phyloP scores from a whole-genome alignment of 1,140 invertebrate species.

The Ericerus pela region DNA sequence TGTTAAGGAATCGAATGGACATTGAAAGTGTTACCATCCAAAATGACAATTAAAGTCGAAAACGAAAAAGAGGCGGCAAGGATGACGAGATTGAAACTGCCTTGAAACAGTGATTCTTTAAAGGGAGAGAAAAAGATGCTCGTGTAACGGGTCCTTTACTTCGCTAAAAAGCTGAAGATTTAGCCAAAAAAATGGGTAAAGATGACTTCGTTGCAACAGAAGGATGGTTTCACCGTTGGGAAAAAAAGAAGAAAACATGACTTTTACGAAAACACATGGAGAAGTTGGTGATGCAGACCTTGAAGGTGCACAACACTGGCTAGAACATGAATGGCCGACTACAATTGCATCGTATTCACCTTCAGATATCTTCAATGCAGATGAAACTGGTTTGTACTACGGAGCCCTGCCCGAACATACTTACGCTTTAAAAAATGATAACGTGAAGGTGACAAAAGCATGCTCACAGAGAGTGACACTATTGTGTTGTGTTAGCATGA shows the following conservation, averaged over 20 bases:
- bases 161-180: too few relatives aligned
- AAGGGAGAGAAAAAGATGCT: neutral
- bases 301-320: neutral
- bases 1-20: too few relatives aligned
- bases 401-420: constrained; percentile 27
- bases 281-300: constrained; percentile 10
- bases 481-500: constrained; percentile 25
- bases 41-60: too few relatives aligned
- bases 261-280: constrained; percentile 14
- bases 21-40: too few relatives aligned
- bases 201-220: too few relatives aligned
- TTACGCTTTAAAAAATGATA: constrained; percentile 27
- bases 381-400: constrained; percentile 32
- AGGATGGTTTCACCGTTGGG: neutral
- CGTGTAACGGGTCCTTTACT: neutral
- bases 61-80: neutral
- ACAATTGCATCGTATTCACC: constrained; percentile 3
- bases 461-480: constrained; percentile 30
- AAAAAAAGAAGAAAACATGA: constrained; percentile 5
- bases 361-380: constrained; percentile 30
- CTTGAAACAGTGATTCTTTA: neutral
- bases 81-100: neutral
- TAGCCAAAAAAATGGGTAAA: too few relatives aligned
- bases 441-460: constrained; percentile 28
- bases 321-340: neutral